Percentiles rank a stretch among this genome's conserved stretches.
These are phyloP conservation scores for Tiliqua scincoides DNA, from an alignment of 2,113 vertebrate genomes.

Conservation along the genomic window DNA sequence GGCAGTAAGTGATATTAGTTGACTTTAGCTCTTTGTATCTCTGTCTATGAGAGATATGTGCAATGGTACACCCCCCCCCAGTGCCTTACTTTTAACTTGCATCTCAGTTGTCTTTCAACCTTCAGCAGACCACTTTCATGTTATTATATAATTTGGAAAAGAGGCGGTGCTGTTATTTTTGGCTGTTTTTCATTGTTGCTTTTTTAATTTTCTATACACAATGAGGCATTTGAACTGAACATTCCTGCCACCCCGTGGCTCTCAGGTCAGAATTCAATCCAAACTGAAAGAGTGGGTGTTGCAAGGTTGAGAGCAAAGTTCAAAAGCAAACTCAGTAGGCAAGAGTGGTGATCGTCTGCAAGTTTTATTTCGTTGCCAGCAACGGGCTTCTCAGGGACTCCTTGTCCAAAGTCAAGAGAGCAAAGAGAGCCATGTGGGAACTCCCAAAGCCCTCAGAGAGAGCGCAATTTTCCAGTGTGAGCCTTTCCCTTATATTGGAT, in stretches of 20 bases:
- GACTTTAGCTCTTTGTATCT: conserved; percentile 21
- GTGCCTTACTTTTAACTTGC: conserved; percentile 43
- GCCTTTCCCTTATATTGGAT: no score
- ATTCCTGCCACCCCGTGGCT: neutral
- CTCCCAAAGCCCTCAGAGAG: no score
- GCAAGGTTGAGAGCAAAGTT: no score
- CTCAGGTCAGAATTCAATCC: neutral
- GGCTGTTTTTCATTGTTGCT: no score
- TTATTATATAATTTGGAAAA: neutral
- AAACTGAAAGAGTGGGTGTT: no score
- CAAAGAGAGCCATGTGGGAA: no score
- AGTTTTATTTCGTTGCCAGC: no score
- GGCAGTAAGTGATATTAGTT: conserved; percentile 1
- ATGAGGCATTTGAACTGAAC: neutral
- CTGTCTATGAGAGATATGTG: conserved; percentile 17
- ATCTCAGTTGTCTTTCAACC: conserved; percentile 21
- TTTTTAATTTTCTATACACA: neutral
- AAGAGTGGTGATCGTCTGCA: no score
- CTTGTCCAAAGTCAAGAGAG: no score
- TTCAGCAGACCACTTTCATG: neutral
- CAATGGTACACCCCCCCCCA: neutral
- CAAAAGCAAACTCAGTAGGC: no score
- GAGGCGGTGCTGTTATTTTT: neutral
- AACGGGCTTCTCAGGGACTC: no score
- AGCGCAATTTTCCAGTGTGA: no score